Evolutionary conservation across 2,888 invertebrate species (phyloP), one percentile per base, ranked within the genome.

Genomic region (Sphecodes monilicornis): DNA sequence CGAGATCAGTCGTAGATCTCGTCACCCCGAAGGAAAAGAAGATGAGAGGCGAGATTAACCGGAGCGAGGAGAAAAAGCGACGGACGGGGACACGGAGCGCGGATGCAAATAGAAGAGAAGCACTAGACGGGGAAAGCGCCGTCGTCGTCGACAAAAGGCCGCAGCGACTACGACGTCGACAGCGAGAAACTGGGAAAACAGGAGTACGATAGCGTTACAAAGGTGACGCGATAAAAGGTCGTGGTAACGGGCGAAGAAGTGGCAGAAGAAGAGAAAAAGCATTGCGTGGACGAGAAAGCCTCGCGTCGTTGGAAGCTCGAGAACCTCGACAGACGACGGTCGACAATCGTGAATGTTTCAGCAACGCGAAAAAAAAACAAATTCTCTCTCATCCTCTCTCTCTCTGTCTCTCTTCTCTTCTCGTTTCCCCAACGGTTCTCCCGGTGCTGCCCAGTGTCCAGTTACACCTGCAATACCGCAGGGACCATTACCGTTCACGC

Each of bases 281-380:
- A 76, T 72, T 76, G 57, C 57, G 68, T 39, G 46, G 76, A 82
- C 74, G 69, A 39, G 68, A 46, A 69, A 69, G 26, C 22, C 54
- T 66, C 72, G 79, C 36, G n/a, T 57, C 46, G 78, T 22, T 22
- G 70, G 29, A 86, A 76, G 73, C 82, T 71, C 81, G 80, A 79
- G 82, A 85, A 75, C 66, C 82, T 46, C 72, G 80, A 85, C 73
- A 82, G 78, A 75, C 82, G 78, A 76, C 84, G 85, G 71, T 60
- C 75, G 79, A 75, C 86, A 81, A 82, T 91, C 90, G 89, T 91
- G 89, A 91, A 91, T 91, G 88, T 90, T 91, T 90, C 86, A 88
- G 79, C 86, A 86, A 87, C 84, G 43, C 50, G 78, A 82, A 84
- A 88, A 89, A 90, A 87, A 70, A 46, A 26, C 16, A 29, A 86